Conservation (phyloP, 2,113 vertebrate species). For the Zapus hudsonius region DNA sequence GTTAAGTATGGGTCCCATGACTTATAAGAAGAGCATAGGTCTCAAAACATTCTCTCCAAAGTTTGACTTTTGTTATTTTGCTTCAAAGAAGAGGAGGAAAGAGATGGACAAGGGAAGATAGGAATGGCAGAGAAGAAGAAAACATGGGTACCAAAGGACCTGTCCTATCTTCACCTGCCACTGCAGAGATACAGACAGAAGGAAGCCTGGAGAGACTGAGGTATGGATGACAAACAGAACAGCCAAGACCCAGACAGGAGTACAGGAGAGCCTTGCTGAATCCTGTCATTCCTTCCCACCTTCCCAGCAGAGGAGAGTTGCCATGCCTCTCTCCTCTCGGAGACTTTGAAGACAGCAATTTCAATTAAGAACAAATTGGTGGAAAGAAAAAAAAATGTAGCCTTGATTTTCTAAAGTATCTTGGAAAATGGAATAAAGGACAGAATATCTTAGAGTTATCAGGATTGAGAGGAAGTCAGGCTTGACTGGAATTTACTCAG, state of each 20-base stretch:
- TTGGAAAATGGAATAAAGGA: neutral
- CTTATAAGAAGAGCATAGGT: neutral
- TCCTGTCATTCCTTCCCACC: neutral
- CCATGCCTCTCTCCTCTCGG: neutral
- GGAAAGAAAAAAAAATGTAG: neutral
- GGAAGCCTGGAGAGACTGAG: neutral
- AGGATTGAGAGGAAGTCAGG: neutral
- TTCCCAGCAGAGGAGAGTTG: neutral
- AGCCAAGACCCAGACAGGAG: neutral
- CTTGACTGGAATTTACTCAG: neutral
- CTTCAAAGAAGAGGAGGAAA: neutral
- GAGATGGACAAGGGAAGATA: neutral
- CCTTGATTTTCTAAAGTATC: neutral
- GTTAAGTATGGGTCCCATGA: neutral
- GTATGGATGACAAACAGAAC: neutral
- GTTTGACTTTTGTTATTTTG: neutral
- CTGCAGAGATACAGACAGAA: neutral
- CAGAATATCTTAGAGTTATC: neutral
- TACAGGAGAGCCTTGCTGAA: neutral
- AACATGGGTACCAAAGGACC: neutral
- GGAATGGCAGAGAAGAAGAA: neutral
- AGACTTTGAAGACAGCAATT: neutral
- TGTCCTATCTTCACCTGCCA: neutral
- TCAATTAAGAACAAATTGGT: neutral
- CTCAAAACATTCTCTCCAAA: neutral